A percentile compares a stretch with the other conserved stretches of the same genome.
phyloP scores from a whole-genome alignment of 2,797 vertebrate species.

The Megalops cyprinoides region DNA sequence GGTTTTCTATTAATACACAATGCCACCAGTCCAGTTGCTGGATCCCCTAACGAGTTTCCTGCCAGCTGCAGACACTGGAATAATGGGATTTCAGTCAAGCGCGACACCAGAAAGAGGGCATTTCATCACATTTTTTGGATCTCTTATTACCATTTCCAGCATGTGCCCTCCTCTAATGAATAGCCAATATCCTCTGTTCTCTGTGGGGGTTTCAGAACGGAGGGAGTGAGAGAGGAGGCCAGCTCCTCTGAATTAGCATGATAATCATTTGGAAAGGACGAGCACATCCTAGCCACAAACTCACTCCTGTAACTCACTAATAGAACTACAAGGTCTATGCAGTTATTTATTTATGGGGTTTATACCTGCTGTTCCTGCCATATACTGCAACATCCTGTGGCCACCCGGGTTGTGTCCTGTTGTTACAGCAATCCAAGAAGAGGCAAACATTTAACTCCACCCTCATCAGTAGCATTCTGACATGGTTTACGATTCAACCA shows the following conservation, averaged over 20 bases:
- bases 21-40: neutral
- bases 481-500: no score
- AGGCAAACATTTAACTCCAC: no score
- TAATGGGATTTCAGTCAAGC: slow-evolving; percentile 1
- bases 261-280: neutral
- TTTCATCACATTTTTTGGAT: neutral
- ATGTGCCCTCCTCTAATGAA: neutral
- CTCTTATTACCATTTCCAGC: neutral
- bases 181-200: neutral
- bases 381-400: no score
- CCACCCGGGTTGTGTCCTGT: no score
- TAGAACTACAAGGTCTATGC: no score
- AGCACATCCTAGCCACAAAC: no score
- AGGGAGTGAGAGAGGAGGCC: neutral
- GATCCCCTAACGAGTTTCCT: neutral
- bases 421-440: no score
- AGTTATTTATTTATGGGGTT: no score
- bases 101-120: neutral
- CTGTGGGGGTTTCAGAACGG: neutral
- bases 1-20: neutral
- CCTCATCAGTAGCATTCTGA: no score
- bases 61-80: neutral
- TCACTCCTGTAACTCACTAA: no score
- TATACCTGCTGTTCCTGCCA: no score
- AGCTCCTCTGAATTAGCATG: neutral